Evolutionary conservation across 23 tunicate genomes (phyloP).

Genomic region (Botrylloides violaceus): DNA sequence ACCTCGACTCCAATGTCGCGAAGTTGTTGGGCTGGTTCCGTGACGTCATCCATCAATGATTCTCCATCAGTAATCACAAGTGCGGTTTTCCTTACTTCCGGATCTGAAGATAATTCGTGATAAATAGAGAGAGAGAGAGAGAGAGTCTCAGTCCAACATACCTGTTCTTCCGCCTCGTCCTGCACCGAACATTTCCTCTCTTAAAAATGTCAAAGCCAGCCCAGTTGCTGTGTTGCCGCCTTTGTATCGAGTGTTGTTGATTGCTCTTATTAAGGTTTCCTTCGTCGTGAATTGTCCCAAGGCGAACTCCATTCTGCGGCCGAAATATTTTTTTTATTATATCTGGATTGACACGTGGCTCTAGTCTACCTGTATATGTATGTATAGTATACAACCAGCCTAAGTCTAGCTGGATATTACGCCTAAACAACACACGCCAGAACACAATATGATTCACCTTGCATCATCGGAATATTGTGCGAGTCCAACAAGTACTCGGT

Average conservation of each 20-base stretch:
- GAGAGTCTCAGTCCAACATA: constrained; percentile 1
- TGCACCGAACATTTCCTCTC: constrained; percentile 46
- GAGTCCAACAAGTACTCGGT: constrained; percentile 57
- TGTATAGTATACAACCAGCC: no score
- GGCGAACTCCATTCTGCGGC: constrained; percentile 71
- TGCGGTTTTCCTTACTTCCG: constrained; percentile 58
- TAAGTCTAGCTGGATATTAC: no score
- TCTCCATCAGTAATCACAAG: constrained; percentile 96
- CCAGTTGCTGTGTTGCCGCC: constrained; percentile 99
- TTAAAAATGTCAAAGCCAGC: constrained; percentile 57
- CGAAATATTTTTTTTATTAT: no score
- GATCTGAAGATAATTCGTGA: background rate
- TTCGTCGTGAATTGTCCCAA: constrained; percentile 61
- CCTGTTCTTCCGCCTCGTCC: constrained; percentile 50
- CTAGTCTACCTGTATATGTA: no score
- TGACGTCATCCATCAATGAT: constrained; percentile 87
- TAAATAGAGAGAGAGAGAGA: background rate
- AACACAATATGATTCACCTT: no score
- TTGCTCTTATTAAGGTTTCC: constrained; percentile 49
- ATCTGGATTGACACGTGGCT: no score
- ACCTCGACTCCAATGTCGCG: constrained; percentile 70
- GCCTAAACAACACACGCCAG: no score
- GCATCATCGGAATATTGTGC: constrained; percentile 98
- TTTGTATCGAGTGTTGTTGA: constrained; percentile 65
- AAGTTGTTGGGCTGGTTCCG: constrained; percentile 70